Base-by-base conservation (phyloP, 92 coral and sea anemone species). In the Plumapathes pennacea region DNA sequence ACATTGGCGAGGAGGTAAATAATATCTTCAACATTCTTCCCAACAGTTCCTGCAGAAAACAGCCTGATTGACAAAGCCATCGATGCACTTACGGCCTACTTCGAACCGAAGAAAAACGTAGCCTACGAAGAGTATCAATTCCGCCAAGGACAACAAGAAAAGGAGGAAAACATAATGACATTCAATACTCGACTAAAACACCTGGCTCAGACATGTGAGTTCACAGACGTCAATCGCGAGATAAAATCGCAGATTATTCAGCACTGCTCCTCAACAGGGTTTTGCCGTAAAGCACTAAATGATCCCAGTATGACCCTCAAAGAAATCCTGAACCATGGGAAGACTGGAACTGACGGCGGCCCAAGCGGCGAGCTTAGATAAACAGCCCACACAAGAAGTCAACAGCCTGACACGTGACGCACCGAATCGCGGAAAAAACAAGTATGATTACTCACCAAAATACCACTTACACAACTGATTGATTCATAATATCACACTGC, bases 21-120 rank as follows among this genome's bases (percentile, higher is more conserved):
- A 81, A 71, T 38, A 77, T 69, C 45, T 83, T 83, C 42, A 78
- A 68, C 57, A 63, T n/a, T n/a, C n/a, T n/a, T n/a, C n/a, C n/a
- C n/a, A n/a, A n/a, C n/a, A n/a, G n/a, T n/a, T n/a, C n/a, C 59
- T 10, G 80, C 69, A 58, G 76, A 38, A 9, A 84, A 69, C 41
- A 46, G 42, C 32, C 78, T 76, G 43, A 25, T 76, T 0, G 78
- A 62, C 8, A 82, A 54, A 46, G 83, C 78, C 27, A 41, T 64
- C 22, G 55, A 54, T 33, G 77, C 72, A 18, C 61, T 70, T 9
- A 75, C 84, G 11, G 56, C 21, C 19, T 67, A 82, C 50, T 76
- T 83, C 56, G 67, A 66, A 11, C 84, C 84, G 25, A 70, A 60
- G 30, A 57, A 71, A 28, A 83, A 71, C 46, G 70, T 63, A 28